phyloP scores from a whole-genome alignment of 2,888 invertebrate genomes.

The Periphyllus acericola region DNA sequence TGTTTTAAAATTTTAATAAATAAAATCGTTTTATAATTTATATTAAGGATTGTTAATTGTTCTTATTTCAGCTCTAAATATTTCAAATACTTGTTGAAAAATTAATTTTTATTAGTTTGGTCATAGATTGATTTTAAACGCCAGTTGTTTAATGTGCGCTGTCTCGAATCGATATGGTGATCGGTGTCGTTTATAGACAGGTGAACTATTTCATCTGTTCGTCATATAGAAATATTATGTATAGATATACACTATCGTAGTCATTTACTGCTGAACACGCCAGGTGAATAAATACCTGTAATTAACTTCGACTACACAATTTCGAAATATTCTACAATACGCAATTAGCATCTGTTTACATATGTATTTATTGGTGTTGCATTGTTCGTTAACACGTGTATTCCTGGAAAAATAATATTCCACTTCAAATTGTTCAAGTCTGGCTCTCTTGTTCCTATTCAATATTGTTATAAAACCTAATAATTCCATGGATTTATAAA shows the following conservation, averaged over 20 bases:
- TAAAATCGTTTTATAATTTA: neutral
- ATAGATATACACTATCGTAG: neutral
- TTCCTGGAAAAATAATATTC: slow-evolving; percentile 22
- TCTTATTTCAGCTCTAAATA: neutral
- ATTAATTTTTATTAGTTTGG: neutral
- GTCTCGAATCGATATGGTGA: slow-evolving; percentile 7
- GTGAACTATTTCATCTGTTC: slow-evolving; percentile 30
- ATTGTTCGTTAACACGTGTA: slow-evolving; percentile 16
- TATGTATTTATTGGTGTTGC: neutral
- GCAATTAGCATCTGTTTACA: slow-evolving; percentile 37
- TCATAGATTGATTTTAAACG: neutral
- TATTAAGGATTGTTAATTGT: neutral
- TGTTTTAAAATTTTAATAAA: neutral
- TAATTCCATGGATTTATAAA: neutral
- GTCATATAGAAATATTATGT: neutral
- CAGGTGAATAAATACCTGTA: slow-evolving; percentile 56
- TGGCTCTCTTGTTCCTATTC: neutral
- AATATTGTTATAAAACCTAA: neutral
- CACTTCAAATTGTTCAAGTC: neutral
- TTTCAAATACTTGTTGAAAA: too few relatives aligned
- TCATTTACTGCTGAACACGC: neutral
- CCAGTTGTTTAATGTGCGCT: neutral
- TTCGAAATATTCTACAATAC: slow-evolving; percentile 22
- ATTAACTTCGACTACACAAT: slow-evolving; percentile 32
- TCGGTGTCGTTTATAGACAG: slow-evolving; percentile 32